Evolutionary conservation across 2,113 vertebrate species (phyloP).

Genomic region (Dasyornis broadbenti): DNA sequence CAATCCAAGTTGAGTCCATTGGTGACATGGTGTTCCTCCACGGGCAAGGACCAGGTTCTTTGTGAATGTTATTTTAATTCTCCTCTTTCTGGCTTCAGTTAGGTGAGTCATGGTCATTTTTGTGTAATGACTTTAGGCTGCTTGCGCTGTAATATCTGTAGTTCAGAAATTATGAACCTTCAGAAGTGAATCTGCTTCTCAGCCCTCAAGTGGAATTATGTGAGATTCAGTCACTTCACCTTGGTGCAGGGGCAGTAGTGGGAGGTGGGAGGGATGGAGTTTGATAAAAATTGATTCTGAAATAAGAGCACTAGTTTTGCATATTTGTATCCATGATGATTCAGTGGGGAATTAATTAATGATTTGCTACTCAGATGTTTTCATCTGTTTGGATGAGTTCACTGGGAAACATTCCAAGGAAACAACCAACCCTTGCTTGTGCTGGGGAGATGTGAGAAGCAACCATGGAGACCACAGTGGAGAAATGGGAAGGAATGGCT

Average conservation of each 20-base stretch:
- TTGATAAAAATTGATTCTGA: neutral
- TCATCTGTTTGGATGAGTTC: neutral
- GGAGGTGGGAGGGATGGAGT: neutral
- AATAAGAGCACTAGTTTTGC: neutral
- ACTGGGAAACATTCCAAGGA: neutral
- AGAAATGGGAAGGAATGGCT: neutral
- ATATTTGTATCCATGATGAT: neutral
- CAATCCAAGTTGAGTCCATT: neutral
- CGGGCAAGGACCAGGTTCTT: neutral
- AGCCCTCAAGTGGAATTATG: neutral
- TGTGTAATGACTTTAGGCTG: neutral
- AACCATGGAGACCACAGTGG: neutral
- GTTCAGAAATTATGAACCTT: neutral
- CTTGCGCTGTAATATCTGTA: neutral
- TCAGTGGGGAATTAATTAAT: neutral
- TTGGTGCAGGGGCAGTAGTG: neutral
- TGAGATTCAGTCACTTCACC: neutral
- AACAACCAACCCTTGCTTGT: neutral
- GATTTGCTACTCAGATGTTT: neutral
- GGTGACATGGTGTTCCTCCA: fast-evolving
- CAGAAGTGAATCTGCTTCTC: neutral
- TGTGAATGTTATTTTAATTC: neutral
- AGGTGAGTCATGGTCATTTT: neutral
- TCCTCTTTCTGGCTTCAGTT: neutral
- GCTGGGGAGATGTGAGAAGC: neutral